These are phyloP conservation scores for Halcyon senegalensis DNA, from an alignment of 2,113 vertebrate genomes.

Conservation along the genomic window DNA sequence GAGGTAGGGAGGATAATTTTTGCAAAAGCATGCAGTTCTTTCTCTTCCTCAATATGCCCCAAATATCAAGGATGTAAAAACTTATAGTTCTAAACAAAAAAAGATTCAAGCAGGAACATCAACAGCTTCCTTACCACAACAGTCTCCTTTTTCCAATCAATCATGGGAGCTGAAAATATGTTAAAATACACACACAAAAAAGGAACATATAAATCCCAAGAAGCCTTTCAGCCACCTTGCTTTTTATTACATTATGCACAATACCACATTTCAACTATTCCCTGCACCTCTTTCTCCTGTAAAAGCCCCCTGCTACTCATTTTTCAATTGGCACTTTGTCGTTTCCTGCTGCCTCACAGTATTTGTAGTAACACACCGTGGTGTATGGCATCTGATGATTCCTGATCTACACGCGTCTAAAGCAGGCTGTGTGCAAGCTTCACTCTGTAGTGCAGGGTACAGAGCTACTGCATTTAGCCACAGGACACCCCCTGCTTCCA, in stretches of 20 bases:
- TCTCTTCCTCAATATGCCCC: background rate
- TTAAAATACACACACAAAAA: background rate
- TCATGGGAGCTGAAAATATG: background rate
- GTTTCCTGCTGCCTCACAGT: background rate
- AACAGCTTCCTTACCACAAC: background rate
- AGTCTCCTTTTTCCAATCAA: background rate
- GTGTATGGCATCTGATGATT: background rate
- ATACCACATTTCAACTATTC: background rate
- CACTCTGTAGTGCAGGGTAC: background rate
- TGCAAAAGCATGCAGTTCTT: background rate
- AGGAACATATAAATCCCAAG: background rate
- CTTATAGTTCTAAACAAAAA: background rate
- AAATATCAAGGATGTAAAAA: background rate
- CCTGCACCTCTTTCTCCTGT: background rate
- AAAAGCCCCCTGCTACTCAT: background rate
- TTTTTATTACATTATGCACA: background rate
- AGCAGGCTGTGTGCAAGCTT: background rate
- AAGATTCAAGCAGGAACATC: background rate
- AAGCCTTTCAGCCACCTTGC: background rate
- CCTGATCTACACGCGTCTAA: background rate
- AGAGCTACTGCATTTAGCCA: background rate
- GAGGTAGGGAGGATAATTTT: background rate
- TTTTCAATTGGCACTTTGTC: background rate
- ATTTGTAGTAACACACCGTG: background rate
- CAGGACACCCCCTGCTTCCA: background rate